Base-by-base conservation (phyloP, 2,113 vertebrate genomes). In the Trichechus manatus region DNA sequence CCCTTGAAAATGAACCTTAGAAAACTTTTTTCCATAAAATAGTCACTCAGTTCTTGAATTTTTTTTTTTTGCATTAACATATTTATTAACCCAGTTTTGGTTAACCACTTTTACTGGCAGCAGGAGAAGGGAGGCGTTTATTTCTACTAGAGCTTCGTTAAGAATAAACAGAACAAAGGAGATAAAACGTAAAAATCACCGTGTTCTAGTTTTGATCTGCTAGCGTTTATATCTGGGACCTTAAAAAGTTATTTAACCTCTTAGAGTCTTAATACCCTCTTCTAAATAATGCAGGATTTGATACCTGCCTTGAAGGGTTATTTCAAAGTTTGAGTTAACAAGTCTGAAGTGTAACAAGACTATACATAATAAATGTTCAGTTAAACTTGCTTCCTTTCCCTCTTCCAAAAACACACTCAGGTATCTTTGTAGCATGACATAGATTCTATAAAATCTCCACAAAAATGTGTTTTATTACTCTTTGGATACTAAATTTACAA, bases 191-290 rank as follows among this genome's bases (percentile, higher is more conserved):
- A 77, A 90, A 87, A 8, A 82, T 63, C 22, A 72, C 22, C 89
- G 31, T 91, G 29, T 63, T 85, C 78, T 81, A 63, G 17, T 95
- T 97, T 91, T 91, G 79, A 85, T 66, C n/a, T 75, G 61, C 2
- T 36, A 75, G 5, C 50, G 36, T 92, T 89, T 81, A 92, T 50
- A 81, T 13, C 17, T 72, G 19, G 42, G 15, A 29, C 53, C 8
- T 92, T 33, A 0, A 70, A 14, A 89, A 81, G 25, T 96, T 68
- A 36, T 39, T 63, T 53, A 74, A 77, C 19, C 70, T 74, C 22
- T 92, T 22, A 33, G 29, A 72, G 59, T 89, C n/a, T 80, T 68
- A 75, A 11, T 78, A 42, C 47, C 31, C n/a, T 95, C 36, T 95
- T 66, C 25, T 89, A 79, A 81, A 88, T 81, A 81, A n/a, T 19